Evolutionary conservation across 2,113 vertebrate species (phyloP).

Genomic region (Chamaetylas fuelleborni): DNA sequence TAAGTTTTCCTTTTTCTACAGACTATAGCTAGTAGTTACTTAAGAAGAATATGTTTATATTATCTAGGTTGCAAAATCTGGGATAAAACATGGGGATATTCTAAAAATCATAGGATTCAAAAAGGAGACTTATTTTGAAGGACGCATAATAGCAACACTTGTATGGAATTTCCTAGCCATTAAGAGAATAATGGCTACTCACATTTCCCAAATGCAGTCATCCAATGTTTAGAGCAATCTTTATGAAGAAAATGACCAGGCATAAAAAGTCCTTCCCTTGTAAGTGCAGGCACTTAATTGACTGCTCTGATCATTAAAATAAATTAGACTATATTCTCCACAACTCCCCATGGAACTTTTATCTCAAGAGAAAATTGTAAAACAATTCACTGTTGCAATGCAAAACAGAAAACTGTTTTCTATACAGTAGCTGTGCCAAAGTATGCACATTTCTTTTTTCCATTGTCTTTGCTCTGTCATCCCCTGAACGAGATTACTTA

Average conservation of each 20-base stretch:
- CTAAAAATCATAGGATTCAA: neutral
- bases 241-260: slow-evolving; percentile 56
- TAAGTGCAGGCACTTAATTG: slow-evolving; percentile 51
- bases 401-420: neutral
- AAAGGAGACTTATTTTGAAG: neutral
- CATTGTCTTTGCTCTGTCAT: neutral
- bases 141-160: neutral
- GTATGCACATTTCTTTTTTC: neutral
- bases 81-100: neutral
- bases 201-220: slow-evolving; percentile 6
- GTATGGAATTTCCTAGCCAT: neutral
- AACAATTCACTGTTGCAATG: slow-evolving; percentile 5
- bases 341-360: slow-evolving; percentile 56
- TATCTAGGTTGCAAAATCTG: neutral
- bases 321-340: slow-evolving; percentile 52
- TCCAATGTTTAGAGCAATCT: slow-evolving; percentile 20
- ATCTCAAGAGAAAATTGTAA: slow-evolving; percentile 45
- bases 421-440: neutral
- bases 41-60: neutral
- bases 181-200: slow-evolving; percentile 12
- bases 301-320: slow-evolving; percentile 61
- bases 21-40: neutral
- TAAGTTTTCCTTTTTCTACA: neutral
- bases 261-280: slow-evolving; percentile 31
- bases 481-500: neutral